Evolutionary conservation across 1,140 invertebrate species (phyloP).

Genomic region (Drosophila malerkotliana): DNA sequence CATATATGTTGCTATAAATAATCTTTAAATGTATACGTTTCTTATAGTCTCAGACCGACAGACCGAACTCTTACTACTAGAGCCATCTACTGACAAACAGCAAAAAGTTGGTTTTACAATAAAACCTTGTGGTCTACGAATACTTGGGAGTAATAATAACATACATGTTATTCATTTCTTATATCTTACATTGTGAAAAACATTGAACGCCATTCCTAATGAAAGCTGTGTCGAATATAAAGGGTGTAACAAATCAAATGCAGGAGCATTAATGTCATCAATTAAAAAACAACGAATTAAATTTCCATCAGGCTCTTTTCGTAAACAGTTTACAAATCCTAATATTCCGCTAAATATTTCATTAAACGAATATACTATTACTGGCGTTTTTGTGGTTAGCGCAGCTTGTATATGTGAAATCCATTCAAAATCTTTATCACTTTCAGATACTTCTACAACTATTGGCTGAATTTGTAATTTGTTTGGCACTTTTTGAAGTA

Average conservation of each 20-base stretch:
- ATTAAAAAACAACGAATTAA: slow-evolving; percentile 87
- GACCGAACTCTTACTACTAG: too few species aligned
- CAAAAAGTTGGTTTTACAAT: too few species aligned
- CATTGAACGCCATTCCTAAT: slow-evolving; percentile 92
- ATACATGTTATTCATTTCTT: slow-evolving; percentile 8
- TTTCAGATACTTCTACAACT: slow-evolving; percentile 67
- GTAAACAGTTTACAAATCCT: slow-evolving; percentile 92
- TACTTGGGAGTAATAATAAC: background rate
- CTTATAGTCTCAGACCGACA: too few species aligned
- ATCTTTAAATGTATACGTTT: too few species aligned
- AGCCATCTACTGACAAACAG: too few species aligned
- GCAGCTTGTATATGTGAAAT: slow-evolving; percentile 85
- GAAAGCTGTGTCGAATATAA: slow-evolving; percentile 88
- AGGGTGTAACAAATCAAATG: slow-evolving; percentile 87
- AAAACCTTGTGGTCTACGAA: too few species aligned
- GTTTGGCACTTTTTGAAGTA: slow-evolving; percentile 78
- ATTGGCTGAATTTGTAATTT: slow-evolving; percentile 55
- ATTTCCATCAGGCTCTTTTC: slow-evolving; percentile 88
- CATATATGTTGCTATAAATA: too few species aligned
- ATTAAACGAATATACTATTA: slow-evolving; percentile 86
- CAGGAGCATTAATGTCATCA: slow-evolving; percentile 87
- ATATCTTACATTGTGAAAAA: slow-evolving; percentile 87
- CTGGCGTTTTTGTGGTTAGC: slow-evolving; percentile 84
- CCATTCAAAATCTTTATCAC: slow-evolving; percentile 85
- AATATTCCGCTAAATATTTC: slow-evolving; percentile 90